phyloP scores from a whole-genome alignment of 2,797 vertebrate species.

The Schizopygopsis malacanthus region DNA sequence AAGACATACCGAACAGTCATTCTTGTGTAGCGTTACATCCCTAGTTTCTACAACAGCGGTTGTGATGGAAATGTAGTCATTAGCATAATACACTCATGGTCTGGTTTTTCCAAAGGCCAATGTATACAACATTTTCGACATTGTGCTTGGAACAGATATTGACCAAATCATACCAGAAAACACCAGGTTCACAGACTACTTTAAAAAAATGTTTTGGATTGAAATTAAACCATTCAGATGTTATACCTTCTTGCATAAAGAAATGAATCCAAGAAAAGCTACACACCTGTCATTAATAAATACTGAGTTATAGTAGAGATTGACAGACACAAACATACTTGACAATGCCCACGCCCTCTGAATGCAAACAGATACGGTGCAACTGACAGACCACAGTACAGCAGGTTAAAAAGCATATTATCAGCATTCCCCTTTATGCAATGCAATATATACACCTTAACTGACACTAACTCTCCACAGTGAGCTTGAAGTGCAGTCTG shows the following conservation, averaged over 20 bases:
- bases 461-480: not conserved
- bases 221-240: not conserved
- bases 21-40: no score
- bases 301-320: not conserved
- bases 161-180: not conserved
- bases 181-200: not conserved
- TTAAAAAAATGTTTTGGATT: not conserved
- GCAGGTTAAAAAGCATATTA: slow-evolving; percentile 7
- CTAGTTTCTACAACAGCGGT: not conserved
- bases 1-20: no score
- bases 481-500: slow-evolving; percentile 1
- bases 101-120: not conserved
- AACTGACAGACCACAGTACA: not conserved
- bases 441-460: not conserved
- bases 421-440: slow-evolving; percentile 16
- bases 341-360: not conserved
- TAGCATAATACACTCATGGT: not conserved
- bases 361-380: not conserved
- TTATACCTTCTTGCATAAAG: not conserved
- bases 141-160: not conserved
- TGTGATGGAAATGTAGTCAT: not conserved
- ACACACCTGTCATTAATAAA: slow-evolving; percentile 4
- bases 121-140: not conserved
- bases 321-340: not conserved
- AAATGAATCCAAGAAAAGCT: not conserved